Percentiles rank a stretch among this genome's conserved stretches.
Evolutionary conservation across 2,888 invertebrate genomes (phyloP).

Genomic region (Pristionchus arcanus): DNA sequence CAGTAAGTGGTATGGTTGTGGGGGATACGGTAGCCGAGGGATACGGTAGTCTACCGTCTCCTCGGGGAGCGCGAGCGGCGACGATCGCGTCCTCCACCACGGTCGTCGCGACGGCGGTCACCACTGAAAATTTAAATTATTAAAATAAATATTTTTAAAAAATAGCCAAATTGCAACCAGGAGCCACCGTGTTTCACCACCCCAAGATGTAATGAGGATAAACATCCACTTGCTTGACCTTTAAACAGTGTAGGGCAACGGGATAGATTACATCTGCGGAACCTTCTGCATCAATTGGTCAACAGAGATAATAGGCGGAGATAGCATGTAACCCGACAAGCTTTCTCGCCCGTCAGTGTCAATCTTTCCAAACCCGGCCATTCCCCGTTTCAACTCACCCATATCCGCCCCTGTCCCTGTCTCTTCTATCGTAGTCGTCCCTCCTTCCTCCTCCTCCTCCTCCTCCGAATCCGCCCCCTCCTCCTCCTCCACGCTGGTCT

Average conservation of each 20-base stretch:
- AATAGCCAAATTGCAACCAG: not conserved
- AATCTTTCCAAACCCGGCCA: not conserved
- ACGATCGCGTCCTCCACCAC: slow-evolving; percentile 57
- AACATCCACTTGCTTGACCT: not conserved
- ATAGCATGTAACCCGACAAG: too few relatives aligned
- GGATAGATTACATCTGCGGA: too few relatives aligned
- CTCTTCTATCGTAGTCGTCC: slow-evolving; percentile 59
- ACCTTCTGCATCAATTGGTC: too few relatives aligned
- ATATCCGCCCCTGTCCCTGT: slow-evolving; percentile 53
- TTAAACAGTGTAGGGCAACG: too few relatives aligned
- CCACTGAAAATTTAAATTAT: not conserved
- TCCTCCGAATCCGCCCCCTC: slow-evolving; percentile 63
- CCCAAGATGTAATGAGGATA: too few relatives aligned
- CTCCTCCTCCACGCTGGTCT: slow-evolving; percentile 58
- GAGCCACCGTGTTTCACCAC: not conserved
- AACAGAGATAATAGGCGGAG: too few relatives aligned
- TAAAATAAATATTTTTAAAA: not conserved
- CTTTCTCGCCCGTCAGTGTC: not conserved
- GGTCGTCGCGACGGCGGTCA: slow-evolving; percentile 56
- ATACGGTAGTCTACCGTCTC: slow-evolving; percentile 40
- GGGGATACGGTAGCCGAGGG: not conserved
- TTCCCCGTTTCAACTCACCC: not conserved
- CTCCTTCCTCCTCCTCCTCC: slow-evolving; percentile 62
- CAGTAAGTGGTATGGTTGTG: not conserved
- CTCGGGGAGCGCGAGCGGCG: slow-evolving; percentile 55